Percentiles rank a stretch among this genome's conserved stretches.
phyloP scores from a whole-genome alignment of 2,888 invertebrate genomes.

The Hydriomena furcata region DNA sequence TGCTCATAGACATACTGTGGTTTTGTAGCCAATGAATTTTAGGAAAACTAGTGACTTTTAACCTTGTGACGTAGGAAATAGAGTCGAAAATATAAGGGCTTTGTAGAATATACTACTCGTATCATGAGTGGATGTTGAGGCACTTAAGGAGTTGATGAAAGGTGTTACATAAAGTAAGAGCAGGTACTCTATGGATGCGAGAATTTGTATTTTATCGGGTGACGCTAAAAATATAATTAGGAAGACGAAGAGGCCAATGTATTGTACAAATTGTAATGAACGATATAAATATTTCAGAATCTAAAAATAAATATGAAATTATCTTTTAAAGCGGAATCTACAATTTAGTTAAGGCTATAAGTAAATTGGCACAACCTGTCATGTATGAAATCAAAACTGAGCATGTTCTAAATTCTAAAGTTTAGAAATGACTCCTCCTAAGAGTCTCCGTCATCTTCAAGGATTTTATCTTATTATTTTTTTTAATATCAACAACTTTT shows the following conservation, averaged over 20 bases:
- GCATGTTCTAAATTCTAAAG: too few relatives aligned
- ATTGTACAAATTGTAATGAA: too few relatives aligned
- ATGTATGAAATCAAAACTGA: too few relatives aligned
- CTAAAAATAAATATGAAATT: too few relatives aligned
- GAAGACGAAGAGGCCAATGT: neutral
- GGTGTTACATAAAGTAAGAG: constrained; percentile 5
- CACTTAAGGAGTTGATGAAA: constrained; percentile 8
- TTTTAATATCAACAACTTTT: too few relatives aligned
- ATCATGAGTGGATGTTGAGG: neutral
- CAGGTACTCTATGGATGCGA: neutral
- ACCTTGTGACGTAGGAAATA: neutral
- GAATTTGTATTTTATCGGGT: constrained; percentile 2
- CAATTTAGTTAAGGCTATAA: too few relatives aligned
- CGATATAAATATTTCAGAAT: too few relatives aligned
- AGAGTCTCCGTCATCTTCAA: too few relatives aligned
- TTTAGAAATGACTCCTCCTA: too few relatives aligned
- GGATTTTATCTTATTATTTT: too few relatives aligned
- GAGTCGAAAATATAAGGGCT: constrained; percentile 11
- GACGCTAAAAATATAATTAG: neutral
- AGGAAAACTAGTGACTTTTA: neutral
- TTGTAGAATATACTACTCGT: neutral
- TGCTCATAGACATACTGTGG: constrained; percentile 8
- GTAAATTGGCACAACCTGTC: too few relatives aligned
- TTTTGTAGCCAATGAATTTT: constrained; percentile 12
- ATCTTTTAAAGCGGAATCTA: too few relatives aligned